Base-by-base conservation (phyloP, 2,797 vertebrate species). In the Gallirallus australis region DNA sequence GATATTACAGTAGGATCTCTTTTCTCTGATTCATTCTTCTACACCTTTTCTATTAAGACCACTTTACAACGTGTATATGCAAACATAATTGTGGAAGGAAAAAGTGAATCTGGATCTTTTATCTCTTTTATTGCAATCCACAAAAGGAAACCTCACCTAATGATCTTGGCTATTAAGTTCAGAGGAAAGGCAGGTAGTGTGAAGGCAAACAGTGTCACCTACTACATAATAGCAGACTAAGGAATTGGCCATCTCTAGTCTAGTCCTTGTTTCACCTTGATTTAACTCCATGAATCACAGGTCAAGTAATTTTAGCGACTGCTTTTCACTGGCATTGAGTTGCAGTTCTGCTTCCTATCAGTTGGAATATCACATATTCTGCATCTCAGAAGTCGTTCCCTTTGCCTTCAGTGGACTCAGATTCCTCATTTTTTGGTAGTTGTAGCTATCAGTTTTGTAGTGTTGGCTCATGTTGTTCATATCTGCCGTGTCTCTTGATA, bases 41-140 rank as follows among this genome's bases (percentile, higher is more conserved):
- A 50, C 68, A 27, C 2, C 25, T 94, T 87, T 91, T 85, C 37
- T 92, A 20, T 83, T 82, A 92, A 85, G n/a, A 86, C 47, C 24
- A 59, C 45, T 93, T 89, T 92, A 87, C 92, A 91, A 89, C 37
- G 61, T 37, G 9, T 78, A 47, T 83, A 85, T 75, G 84, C 92
- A 96, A 95, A 91, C 89, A 61, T 80, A 91, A 75, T 53, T 52
- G 23, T 69, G 28, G 65, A 85, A 45, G 72, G 65, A 77, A 93
- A 78, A 81, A 83, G 28, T 24, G 35, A 84, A 86, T 39, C 30
- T 84, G 48, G 21, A 47, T 78, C 27, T 92, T 91, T 85, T 77
- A 18, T 82, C 53, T 87, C 57, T 90, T 85, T 91, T 65, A 65
- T 15, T 92, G 40, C 72, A 91, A 54, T 59, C 57, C 65, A 81